These are phyloP conservation scores for Taxidea taxus DNA, from an alignment of 2,113 vertebrate species.

Conservation along the genomic window DNA sequence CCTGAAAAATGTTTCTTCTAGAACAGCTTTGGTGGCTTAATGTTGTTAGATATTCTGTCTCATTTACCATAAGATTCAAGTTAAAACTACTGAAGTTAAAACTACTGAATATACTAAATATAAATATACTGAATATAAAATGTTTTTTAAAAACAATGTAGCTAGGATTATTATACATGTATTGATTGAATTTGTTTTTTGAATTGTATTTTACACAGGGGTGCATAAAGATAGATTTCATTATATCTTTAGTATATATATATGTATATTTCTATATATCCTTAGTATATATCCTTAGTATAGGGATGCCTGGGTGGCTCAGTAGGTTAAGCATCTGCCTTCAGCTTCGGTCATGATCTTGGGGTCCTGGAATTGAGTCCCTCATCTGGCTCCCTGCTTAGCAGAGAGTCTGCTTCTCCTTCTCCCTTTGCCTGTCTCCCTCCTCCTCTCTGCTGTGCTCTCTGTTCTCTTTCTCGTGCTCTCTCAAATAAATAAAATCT, in stretches of 20 bases:
- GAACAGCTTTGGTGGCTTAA: not conserved
- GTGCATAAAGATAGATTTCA: not conserved
- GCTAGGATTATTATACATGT: conserved; percentile 1
- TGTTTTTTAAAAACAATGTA: not conserved
- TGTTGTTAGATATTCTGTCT: not conserved
- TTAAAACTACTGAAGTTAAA: no score
- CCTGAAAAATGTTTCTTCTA: not conserved
- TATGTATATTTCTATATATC: not conserved
- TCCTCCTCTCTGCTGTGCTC: not conserved
- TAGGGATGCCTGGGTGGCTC: not conserved
- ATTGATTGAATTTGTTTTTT: not conserved
- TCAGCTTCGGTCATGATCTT: not conserved
- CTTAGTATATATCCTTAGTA: not conserved
- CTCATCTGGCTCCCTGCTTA: not conserved
- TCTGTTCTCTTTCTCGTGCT: not conserved
- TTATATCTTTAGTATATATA: not conserved
- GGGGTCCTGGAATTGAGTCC: not conserved
- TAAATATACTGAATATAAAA: not conserved
- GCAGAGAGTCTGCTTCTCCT: not conserved
- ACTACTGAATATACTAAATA: not conserved
- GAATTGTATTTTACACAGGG: not conserved
- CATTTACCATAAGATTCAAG: not conserved
- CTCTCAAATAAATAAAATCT: not conserved
- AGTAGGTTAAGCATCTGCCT: not conserved
- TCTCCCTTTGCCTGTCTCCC: not conserved